Evolutionary conservation across 2,113 vertebrate species (phyloP).

Genomic region (Pogona vitticeps): DNA sequence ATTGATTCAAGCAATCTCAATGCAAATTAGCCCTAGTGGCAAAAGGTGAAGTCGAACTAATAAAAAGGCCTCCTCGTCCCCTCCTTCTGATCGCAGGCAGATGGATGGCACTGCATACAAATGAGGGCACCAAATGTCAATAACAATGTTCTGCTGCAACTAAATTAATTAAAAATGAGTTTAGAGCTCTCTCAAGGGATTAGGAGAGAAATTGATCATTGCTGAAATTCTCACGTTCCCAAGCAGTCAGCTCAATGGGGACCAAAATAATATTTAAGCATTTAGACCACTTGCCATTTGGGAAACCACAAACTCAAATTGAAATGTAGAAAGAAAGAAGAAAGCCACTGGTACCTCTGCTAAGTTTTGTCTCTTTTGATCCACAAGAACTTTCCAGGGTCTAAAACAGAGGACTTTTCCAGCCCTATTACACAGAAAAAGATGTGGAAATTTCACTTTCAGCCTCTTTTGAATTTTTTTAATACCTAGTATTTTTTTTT

Average conservation of each 20-base stretch:
- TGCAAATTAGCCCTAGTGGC: fast-evolving
- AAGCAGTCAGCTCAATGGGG: constrained; percentile 19
- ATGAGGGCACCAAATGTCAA: neutral
- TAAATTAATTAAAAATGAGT: constrained; percentile 38
- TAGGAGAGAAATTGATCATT: constrained; percentile 37
- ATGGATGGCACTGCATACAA: neutral
- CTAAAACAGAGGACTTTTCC: too few species aligned
- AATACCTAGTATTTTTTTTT: too few species aligned
- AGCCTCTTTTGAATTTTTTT: too few species aligned
- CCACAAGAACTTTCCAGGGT: neutral
- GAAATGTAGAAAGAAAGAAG: neutral
- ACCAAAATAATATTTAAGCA: constrained; percentile 41
- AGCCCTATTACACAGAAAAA: too few species aligned
- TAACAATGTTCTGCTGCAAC: constrained; percentile 25
- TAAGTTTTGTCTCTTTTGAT: neutral
- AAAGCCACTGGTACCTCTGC: neutral
- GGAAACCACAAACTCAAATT: neutral
- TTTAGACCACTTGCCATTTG: constrained; percentile 11
- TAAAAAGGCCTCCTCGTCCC: neutral
- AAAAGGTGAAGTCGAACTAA: neutral
- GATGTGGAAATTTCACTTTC: too few species aligned
- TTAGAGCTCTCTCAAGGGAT: neutral
- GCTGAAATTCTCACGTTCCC: constrained; percentile 36
- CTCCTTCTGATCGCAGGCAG: neutral
- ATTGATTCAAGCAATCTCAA: neutral